Conservation (phyloP, 2,888 invertebrate species). For the Diachrysia chrysitis region DNA sequence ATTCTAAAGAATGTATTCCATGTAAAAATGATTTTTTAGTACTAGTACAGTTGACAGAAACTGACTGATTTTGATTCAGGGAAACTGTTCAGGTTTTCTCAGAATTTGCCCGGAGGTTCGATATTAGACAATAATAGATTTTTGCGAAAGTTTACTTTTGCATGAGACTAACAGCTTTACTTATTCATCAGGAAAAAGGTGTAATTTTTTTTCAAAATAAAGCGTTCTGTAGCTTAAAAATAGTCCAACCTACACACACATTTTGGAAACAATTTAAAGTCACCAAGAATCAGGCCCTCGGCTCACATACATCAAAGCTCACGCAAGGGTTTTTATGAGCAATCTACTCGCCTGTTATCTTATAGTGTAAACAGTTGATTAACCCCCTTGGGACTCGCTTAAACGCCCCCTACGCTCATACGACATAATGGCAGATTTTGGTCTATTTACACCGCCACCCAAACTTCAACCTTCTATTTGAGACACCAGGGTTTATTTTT, state of each 20-base stretch:
- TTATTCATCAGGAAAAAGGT: neutral
- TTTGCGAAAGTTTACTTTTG: too few relatives aligned
- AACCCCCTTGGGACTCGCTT: slow-evolving; percentile 59
- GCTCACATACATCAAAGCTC: slow-evolving; percentile 39
- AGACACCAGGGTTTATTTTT: slow-evolving; percentile 24
- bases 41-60: too few relatives aligned
- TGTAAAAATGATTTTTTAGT: too few relatives aligned
- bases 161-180: neutral
- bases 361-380: slow-evolving; percentile 64
- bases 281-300: slow-evolving; percentile 18
- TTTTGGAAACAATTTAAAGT: slow-evolving; percentile 41
- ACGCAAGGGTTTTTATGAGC: slow-evolving; percentile 60
- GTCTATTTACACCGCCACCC: neutral
- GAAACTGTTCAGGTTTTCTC: too few relatives aligned
- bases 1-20: too few relatives aligned
- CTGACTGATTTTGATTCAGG: too few relatives aligned
- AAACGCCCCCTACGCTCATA: slow-evolving; percentile 59
- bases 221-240: too few relatives aligned
- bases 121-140: too few relatives aligned
- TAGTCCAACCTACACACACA: too few relatives aligned
- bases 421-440: slow-evolving; percentile 55
- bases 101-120: too few relatives aligned
- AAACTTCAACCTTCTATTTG: slow-evolving; percentile 29
- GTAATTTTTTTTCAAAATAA: too few relatives aligned
- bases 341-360: slow-evolving; percentile 58